Conservation (phyloP, 2,113 vertebrate species). For the Opisthocomus hoazin region DNA sequence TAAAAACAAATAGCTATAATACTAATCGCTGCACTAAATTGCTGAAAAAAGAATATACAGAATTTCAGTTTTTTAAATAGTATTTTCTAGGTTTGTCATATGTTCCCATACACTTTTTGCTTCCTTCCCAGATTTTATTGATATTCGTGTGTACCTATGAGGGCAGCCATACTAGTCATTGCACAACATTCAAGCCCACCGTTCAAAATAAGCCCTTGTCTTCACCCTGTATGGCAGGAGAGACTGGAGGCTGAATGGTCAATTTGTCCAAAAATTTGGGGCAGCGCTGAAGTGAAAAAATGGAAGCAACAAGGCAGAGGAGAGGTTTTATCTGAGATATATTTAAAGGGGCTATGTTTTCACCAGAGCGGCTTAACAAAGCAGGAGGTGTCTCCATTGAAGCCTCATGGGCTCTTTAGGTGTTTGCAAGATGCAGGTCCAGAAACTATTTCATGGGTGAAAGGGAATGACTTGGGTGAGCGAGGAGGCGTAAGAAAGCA, state of each 20-base stretch:
- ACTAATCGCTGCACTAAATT: not conserved
- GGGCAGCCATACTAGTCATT: not conserved
- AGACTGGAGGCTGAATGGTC: not conserved
- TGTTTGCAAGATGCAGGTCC: not conserved
- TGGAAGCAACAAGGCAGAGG: not conserved
- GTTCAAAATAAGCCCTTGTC: not conserved
- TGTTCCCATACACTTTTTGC: not conserved
- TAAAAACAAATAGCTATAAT: not conserved
- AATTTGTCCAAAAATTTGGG: not conserved
- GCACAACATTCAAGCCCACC: not conserved
- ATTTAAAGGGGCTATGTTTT: not conserved
- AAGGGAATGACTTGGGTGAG: not conserved
- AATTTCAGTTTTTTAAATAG: not conserved
- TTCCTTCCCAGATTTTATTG: not conserved
- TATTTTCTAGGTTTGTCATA: not conserved
- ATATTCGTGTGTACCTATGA: not conserved
- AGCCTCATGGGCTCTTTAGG: not conserved
- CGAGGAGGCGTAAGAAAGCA: not conserved
- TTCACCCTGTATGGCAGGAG: not conserved
- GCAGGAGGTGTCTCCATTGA: not conserved
- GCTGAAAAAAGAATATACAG: not conserved
- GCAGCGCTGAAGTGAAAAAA: not conserved
- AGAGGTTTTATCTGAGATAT: not conserved
- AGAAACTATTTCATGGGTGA: not conserved
- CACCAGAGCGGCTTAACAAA: not conserved